Evolutionary conservation across 2,113 vertebrate genomes (phyloP).

Genomic region (Epinephelus moara): DNA sequence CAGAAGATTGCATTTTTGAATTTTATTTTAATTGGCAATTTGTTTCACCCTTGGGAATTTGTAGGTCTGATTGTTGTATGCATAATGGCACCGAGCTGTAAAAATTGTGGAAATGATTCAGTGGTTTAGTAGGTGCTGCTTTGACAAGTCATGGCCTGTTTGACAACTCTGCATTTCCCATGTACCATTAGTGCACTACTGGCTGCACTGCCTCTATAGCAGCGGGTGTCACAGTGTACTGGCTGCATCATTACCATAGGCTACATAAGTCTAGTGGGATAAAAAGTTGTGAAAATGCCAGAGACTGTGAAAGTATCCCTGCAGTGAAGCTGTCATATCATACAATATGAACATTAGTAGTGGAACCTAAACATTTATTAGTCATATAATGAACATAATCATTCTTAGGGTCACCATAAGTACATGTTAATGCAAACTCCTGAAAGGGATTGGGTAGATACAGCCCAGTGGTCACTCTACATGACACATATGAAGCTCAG

Average conservation of each 20-base stretch:
- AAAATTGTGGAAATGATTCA: slow-evolving; percentile 19
- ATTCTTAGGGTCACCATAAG: background rate
- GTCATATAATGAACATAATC: background rate
- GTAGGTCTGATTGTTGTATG: slow-evolving; percentile 7
- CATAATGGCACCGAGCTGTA: slow-evolving; percentile 21
- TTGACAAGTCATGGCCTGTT: slow-evolving; percentile 13
- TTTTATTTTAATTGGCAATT: slow-evolving; percentile 21
- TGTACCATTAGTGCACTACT: slow-evolving; percentile 19
- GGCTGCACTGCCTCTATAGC: background rate
- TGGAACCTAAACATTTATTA: background rate
- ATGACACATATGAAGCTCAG: background rate
- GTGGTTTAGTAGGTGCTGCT: slow-evolving; percentile 9
- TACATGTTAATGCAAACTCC: background rate
- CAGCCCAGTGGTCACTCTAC: background rate
- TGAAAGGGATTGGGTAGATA: background rate
- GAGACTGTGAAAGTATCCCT: background rate
- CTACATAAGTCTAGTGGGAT: background rate
- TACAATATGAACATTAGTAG: background rate
- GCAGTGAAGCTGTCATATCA: background rate
- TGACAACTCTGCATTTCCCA: slow-evolving; percentile 32
- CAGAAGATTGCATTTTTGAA: slow-evolving; percentile 27
- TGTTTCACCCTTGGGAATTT: slow-evolving; percentile 7
- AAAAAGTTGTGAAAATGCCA: background rate
- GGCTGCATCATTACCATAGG: slow-evolving; percentile 26
- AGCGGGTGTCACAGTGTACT: background rate